Percentiles rank a stretch among this genome's conserved stretches.
phyloP scores from a whole-genome alignment of 2,113 vertebrate species.

The Pavo muticus region DNA sequence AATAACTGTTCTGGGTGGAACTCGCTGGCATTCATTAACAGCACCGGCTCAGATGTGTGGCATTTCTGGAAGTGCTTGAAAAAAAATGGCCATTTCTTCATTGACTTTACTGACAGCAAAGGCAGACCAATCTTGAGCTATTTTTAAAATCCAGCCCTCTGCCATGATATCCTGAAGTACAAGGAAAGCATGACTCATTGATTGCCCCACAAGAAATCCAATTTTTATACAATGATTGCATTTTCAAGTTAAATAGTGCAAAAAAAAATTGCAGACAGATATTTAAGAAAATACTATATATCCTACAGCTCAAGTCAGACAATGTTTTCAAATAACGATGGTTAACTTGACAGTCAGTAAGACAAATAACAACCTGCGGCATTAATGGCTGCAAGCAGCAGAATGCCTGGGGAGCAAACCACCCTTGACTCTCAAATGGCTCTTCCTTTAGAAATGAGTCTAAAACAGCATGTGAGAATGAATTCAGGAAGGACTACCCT shows the following conservation, averaged over 20 bases:
- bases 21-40: slow-evolving; percentile 30
- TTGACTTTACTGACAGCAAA: not conserved
- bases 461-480: not conserved
- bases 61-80: not conserved
- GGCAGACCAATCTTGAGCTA: not conserved
- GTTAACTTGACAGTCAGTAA: not conserved
- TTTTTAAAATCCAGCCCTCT: not conserved
- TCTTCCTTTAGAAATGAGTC: not conserved
- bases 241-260: slow-evolving; percentile 15
- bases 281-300: not conserved
- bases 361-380: not conserved
- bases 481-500: not conserved
- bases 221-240: not conserved
- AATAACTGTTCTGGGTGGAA: slow-evolving; percentile 19
- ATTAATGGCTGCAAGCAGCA: not conserved
- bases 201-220: not conserved
- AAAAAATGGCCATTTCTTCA: not conserved
- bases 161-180: not conserved
- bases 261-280: not conserved
- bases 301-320: not conserved
- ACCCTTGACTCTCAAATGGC: not conserved
- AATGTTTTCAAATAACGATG: not conserved
- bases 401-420: not conserved
- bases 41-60: not conserved
- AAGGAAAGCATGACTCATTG: not conserved